Evolutionary conservation across 2,113 vertebrate species (phyloP), one percentile per base, ranked within the genome.

Genomic region (Equus quagga): DNA sequence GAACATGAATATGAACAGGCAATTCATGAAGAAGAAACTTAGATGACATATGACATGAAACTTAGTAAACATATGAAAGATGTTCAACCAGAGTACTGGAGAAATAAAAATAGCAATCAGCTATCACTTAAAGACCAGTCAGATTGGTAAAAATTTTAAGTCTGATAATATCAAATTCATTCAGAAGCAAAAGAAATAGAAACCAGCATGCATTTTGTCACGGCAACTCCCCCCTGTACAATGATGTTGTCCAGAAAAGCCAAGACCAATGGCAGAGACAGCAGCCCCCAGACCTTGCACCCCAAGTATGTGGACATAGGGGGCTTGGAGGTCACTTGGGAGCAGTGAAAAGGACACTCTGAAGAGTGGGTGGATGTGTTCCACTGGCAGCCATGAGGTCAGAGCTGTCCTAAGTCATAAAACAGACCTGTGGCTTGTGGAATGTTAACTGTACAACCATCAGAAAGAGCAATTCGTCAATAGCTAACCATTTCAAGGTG

Each of bases 1-100:
- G 17, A n/a, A 67, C 56, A 73, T 78, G 80, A 85, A 78, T 28
- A 86, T 44, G 14, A 62, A 85, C 3, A 69, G 26, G 19, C 17
- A 62, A 58, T 44, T 82, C 26, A 91, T 75, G 64, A 95, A 70
- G 46, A 58, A 67, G n/a, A 89, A 92, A 89, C 41, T n/a, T 80
- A 67, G 81, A 84, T 65, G 21, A 82, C 36, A 51, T 51, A 51
- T 51, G 49, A 51, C 49, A 12, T 51, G 49, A 51, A 51, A 51
- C 49, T 51, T 64, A 54, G 31, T 21, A 62, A 56, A 69, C 23
- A 67, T 36, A 70, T 79, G 33, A 87, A 94, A 93, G 44, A 28
- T 87, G 9, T 49, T 60, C 67, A 94, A 75, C 3, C 9, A 58
- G 28, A 65, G 5, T 62, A 78, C 60, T 23, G 56, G 8, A 93